Percentiles rank a stretch among this genome's conserved stretches.
phyloP scores from a whole-genome alignment of 2,888 invertebrate genomes.

The Agrochola lychnidis region DNA sequence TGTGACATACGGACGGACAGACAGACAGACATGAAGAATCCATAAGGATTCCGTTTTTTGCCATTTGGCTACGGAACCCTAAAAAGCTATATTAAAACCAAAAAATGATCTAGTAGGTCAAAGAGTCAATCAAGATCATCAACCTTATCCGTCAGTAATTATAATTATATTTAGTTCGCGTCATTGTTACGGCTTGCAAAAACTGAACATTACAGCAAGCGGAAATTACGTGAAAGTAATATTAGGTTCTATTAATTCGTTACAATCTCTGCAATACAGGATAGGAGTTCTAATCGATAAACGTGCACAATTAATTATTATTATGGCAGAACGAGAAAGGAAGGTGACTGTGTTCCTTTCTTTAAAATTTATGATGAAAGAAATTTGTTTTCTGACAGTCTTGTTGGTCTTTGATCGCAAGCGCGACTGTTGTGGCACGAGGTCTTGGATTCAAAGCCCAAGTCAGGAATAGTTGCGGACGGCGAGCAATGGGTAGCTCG shows the following conservation, averaged over 20 bases:
- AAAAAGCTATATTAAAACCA: no score
- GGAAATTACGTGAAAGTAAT: conserved; percentile 53
- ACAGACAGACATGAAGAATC: no score
- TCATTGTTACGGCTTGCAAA: conserved; percentile 34
- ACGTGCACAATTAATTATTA: conserved; percentile 22
- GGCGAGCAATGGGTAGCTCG: no score
- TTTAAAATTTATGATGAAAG: neutral
- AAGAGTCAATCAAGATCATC: conserved; percentile 4
- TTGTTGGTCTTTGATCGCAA: neutral
- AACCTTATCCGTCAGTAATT: neutral
- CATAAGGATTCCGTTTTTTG: no score
- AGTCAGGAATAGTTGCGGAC: neutral
- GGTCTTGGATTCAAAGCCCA: neutral
- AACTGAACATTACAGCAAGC: conserved; percentile 20
- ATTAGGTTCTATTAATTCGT: conserved; percentile 22
- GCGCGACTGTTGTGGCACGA: neutral
- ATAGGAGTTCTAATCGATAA: conserved; percentile 41
- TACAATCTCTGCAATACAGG: conserved; percentile 34
- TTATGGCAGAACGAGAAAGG: conserved; percentile 12
- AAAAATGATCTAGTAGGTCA: conserved; percentile 29
- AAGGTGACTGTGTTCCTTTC: neutral
- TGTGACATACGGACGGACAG: no score
- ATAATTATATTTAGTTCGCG: conserved; percentile 43
- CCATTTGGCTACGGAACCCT: no score
- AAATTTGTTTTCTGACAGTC: neutral